Evolutionary conservation across 1,140 invertebrate genomes (phyloP), one percentile per base, ranked within the genome.

Genomic region (Lordiphosa clarofinis): DNA sequence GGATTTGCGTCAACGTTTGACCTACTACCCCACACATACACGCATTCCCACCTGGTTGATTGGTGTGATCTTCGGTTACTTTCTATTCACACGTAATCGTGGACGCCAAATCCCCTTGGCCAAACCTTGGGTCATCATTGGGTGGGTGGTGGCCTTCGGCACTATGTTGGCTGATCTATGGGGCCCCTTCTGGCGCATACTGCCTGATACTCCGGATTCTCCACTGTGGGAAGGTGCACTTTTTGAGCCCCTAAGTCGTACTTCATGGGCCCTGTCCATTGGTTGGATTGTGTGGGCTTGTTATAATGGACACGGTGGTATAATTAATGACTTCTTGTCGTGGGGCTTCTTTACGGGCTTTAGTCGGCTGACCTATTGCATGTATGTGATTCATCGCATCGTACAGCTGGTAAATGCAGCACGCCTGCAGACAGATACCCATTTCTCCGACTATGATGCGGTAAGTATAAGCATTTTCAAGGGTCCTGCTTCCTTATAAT

Each of bases 201-300:
- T 91, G 49, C 86, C 90, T 4, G 71, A 91, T 0, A 90, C 91
- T 4, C 90, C 92, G 0, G 67, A 91, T 4, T 88, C 91, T 1
- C 91, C 93, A 0, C 91, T 93, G 55, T 92, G 90, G 60, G 92
- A 93, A 64, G 91, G 92, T 0, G 92, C 93, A 1, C 78, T 93
- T 0, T 95, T 94, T 73, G 91, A 92, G 33, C 91, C 92, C 0
- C 64, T 94, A 0, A 93, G 94, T 79, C 91, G 92, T 64, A 89
- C 92, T 3, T 90, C 91, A 0, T 94, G 93, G 93, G 91, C 92
- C 39, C 84, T 92, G 10, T 90, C 91, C 2, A 92, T 92, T 42
- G 92, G 92, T 0, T 95, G 94, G 94, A 89, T 94, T 35, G 90
- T 95, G 4, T 90, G 94, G 61, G 93, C 92, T 1, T 94, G 94